Base-by-base conservation (phyloP, 2,888 invertebrate genomes). In the Lysandra bellargus region DNA sequence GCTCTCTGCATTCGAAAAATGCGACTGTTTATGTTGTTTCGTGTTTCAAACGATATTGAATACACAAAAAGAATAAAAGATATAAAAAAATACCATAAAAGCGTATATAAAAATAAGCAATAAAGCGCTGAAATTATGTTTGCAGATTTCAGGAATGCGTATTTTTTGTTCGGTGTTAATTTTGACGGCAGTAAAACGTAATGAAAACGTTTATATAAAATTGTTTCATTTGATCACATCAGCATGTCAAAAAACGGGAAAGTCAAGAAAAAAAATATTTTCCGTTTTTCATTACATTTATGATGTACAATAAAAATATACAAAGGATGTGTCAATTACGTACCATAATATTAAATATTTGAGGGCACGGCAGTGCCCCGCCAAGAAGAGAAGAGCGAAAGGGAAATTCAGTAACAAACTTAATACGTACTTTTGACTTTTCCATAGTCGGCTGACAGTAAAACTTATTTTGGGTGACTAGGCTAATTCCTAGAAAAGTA, bases 151-250 rank as follows among this genome's bases (percentile, higher is more conserved):
- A 2, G 12, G 33, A 37, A 69, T 17, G 33, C 5, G 37, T 12
- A 37, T 69, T 69, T 69, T 69, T 69, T 69, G 14, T 69, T 69
- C 4, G 37, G 33, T 69, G 69, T 69, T 69, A 37, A 37, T 33
- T 69, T 69, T 17, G 69, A 69, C 69, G 33, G 69, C 69, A 33
- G 69, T 69, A 69, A 69, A 69, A 69, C 33, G 69, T 37, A 69
- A 69, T 69, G 69, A 69, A 69, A 69, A 69, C 69, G 37, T 69
- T 69, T 69, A 14, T 14, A 69, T 69, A 37, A 37, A 23, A 23
- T 23, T 37, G 5, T 69, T 69, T 17, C 14, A 33, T 69, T 69
- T 69, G 69, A 69, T 69, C 17, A 14, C 69, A 37, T 69, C 69
- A 33, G 6, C 17, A 37, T 69, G 37, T 37, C 33, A 69, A 37